Evolutionary conservation across 1,140 invertebrate genomes (phyloP).

Genomic region (Cydia amplana): DNA sequence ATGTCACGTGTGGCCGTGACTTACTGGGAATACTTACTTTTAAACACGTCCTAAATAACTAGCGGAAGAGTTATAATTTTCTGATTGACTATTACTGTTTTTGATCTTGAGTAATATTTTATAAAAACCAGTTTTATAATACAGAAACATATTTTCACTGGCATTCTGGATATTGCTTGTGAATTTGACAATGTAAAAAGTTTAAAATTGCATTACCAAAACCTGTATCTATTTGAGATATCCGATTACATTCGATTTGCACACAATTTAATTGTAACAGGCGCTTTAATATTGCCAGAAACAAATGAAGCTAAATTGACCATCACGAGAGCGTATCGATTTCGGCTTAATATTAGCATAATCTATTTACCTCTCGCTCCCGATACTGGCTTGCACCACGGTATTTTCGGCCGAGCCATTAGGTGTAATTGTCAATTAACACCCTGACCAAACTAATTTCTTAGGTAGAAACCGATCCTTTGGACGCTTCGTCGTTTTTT

Average conservation of each 20-base stretch:
- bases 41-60: not conserved
- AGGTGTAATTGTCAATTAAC: conserved; percentile 43
- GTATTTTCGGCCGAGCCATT: conserved; percentile 30
- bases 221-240: no score
- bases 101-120: no score
- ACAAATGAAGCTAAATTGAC: not conserved
- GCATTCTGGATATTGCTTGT: no score
- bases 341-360: not conserved
- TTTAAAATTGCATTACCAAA: no score
- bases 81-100: no score
- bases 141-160: no score
- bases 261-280: no score
- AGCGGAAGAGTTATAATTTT: not conserved
- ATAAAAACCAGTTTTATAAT: no score
- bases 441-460: conserved; percentile 32
- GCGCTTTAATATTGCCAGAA: not conserved
- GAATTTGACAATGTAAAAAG: no score
- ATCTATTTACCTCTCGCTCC: conserved; percentile 9
- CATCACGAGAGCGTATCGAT: conserved; percentile 5
- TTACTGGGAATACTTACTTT: not conserved
- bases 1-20: not conserved
- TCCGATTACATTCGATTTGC: no score
- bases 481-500: not conserved
- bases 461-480: conserved; percentile 10
- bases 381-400: conserved; percentile 28